Conservation (phyloP, 1,140 invertebrate species). For the Sycobia sp. region DNA sequence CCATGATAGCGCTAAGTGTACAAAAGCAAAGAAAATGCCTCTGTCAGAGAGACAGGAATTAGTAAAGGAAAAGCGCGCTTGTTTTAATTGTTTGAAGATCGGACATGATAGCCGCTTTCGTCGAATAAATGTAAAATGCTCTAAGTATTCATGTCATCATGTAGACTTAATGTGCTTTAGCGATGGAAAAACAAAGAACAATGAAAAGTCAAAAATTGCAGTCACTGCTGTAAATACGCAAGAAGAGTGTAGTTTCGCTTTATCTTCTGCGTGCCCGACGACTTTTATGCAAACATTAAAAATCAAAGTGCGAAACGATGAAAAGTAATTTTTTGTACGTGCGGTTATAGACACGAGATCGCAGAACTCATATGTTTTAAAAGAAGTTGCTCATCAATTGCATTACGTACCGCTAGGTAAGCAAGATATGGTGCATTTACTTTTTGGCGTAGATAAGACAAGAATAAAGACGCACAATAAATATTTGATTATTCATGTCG, state of each 20-base stretch:
- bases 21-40: background rate
- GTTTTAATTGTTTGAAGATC: slow-evolving; percentile 7
- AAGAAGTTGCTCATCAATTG: slow-evolving; percentile 30
- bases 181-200: background rate
- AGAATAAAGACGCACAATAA: background rate
- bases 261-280: background rate
- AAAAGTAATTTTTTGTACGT: slow-evolving; percentile 3
- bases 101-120: slow-evolving; percentile 23
- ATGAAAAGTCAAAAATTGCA: background rate
- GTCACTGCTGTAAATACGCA: background rate
- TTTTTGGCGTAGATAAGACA: slow-evolving; percentile 26
- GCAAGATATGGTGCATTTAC: slow-evolving; percentile 33
- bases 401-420: slow-evolving; percentile 29
- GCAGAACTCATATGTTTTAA: slow-evolving; percentile 33
- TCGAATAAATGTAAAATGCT: slow-evolving; percentile 13
- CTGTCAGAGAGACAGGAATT: background rate
- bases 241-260: background rate
- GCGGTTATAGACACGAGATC: slow-evolving; percentile 36
- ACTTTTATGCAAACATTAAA: background rate
- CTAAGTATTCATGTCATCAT: slow-evolving; percentile 13
- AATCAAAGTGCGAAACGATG: slow-evolving; percentile 11
- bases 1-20: background rate
- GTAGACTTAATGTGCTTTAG: slow-evolving; percentile 24
- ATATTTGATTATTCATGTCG: slow-evolving; percentile 14
- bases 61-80: background rate